A percentile compares a stretch with the other conserved stretches of the same genome.
These are phyloP conservation scores for Microctenopoma steveboyesi DNA, from an alignment of 2,797 vertebrate species.

Conservation along the genomic window DNA sequence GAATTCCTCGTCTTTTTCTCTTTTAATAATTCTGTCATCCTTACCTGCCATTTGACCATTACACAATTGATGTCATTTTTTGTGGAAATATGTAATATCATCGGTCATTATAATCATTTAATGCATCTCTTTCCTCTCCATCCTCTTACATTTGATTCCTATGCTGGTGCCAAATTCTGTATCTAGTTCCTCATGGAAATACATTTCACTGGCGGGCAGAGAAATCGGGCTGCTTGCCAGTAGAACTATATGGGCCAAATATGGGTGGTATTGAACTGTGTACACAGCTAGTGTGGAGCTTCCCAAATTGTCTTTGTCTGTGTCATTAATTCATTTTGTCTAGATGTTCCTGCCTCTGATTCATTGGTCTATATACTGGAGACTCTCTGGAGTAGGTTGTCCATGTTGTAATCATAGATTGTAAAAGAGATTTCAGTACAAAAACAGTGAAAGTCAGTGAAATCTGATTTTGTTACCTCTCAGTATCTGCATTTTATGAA, in stretches of 20 bases:
- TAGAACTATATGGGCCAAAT: conserved; percentile 65
- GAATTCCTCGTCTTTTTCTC: conserved; percentile 81
- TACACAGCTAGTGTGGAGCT: conserved; percentile 56
- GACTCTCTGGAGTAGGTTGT: conserved; percentile 56
- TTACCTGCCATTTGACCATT: conserved; percentile 79
- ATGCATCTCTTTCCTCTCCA: conserved; percentile 76
- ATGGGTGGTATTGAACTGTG: conserved; percentile 59
- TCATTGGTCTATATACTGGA: conserved; percentile 57
- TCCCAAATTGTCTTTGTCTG: conserved; percentile 69
- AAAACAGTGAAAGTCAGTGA: conserved; percentile 21
- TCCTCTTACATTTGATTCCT: conserved; percentile 62
- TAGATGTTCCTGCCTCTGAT: conserved; percentile 63
- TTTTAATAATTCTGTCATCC: conserved; percentile 86
- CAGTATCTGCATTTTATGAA: conserved; percentile 3
- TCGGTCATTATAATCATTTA: conserved; percentile 87
- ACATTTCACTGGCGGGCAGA: conserved; percentile 56
- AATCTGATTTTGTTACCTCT: conserved; percentile 16
- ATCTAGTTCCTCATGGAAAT: conserved; percentile 67
- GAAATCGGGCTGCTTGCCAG: conserved; percentile 66
- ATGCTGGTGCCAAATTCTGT: conserved; percentile 61
- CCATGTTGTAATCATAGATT: conserved; percentile 18
- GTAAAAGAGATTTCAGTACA: conserved; percentile 28
- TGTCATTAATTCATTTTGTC: conserved; percentile 76
- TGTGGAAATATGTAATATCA: conserved; percentile 78
- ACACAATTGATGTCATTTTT: conserved; percentile 79